These are phyloP conservation scores for Remorina albescens DNA, from an alignment of 2,797 vertebrate species.

Conservation along the genomic window DNA sequence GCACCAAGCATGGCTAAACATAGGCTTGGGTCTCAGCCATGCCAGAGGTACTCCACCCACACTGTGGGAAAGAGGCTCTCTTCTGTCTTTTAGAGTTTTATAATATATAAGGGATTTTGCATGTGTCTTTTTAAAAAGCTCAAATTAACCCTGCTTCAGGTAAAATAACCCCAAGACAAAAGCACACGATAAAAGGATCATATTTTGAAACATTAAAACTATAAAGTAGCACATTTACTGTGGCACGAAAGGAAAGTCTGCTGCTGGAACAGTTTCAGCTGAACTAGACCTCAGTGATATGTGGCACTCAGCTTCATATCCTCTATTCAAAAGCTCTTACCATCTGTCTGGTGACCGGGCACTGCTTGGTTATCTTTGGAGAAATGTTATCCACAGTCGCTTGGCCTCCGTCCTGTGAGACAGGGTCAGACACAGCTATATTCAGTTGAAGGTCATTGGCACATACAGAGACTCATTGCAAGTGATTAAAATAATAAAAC, in stretches of 20 bases:
- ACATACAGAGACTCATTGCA: not conserved
- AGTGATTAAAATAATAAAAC: not conserved
- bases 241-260: not conserved
- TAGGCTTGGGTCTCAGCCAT: constrained; percentile 55
- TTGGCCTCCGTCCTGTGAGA: constrained; percentile 77
- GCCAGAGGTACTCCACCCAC: constrained; percentile 47
- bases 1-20: constrained; percentile 59
- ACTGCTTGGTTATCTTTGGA: constrained; percentile 79
- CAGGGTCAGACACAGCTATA: constrained; percentile 46
- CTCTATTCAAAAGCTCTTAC: constrained; percentile 60
- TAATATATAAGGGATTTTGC: constrained; percentile 5
- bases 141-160: constrained; percentile 2
- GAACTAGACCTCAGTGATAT: not conserved
- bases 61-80: constrained; percentile 33
- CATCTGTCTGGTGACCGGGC: constrained; percentile 77
- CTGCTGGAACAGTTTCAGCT: not conserved
- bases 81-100: constrained; percentile 25
- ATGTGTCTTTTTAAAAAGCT: constrained; percentile 15
- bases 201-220: not conserved
- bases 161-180: not conserved
- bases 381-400: constrained; percentile 70
- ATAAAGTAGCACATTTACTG: not conserved
- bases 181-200: not conserved
- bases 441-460: constrained; percentile 30
- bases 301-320: not conserved